Conservation (phyloP, 2,113 vertebrate genomes). For the Empidonax traillii region DNA sequence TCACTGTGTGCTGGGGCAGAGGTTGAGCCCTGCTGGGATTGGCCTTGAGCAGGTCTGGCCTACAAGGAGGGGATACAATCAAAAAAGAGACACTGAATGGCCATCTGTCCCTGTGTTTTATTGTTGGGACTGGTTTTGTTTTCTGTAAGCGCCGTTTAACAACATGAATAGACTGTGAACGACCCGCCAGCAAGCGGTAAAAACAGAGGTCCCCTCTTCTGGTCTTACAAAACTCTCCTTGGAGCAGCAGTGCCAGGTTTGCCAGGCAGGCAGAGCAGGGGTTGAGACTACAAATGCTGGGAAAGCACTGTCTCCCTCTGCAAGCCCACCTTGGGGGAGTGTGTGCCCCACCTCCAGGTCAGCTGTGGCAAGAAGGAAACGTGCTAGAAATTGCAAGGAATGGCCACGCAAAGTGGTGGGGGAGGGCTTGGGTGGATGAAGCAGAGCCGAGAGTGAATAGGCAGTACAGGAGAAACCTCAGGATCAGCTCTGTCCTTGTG, state of each 20-base stretch:
- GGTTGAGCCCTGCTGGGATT: neutral
- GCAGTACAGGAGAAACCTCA: neutral
- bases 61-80: neutral
- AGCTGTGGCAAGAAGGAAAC: neutral
- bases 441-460: neutral
- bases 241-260: neutral
- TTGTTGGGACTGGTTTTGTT: neutral
- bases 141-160: neutral
- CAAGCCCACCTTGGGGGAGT: neutral
- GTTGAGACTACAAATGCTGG: neutral
- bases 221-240: neutral
- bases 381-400: neutral
- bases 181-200: fast-evolving
- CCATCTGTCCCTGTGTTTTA: neutral
- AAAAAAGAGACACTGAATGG: neutral
- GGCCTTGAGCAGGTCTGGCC: neutral
- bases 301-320: neutral
- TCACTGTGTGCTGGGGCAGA: neutral
- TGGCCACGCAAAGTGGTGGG: fast-evolving
- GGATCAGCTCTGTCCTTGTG: neutral
- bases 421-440: neutral
- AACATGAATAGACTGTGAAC: neutral
- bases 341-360: neutral
- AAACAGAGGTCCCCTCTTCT: neutral
- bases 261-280: neutral